Conservation (phyloP, 2,113 vertebrate species). For the Ictidomys tridecemlineatus region DNA sequence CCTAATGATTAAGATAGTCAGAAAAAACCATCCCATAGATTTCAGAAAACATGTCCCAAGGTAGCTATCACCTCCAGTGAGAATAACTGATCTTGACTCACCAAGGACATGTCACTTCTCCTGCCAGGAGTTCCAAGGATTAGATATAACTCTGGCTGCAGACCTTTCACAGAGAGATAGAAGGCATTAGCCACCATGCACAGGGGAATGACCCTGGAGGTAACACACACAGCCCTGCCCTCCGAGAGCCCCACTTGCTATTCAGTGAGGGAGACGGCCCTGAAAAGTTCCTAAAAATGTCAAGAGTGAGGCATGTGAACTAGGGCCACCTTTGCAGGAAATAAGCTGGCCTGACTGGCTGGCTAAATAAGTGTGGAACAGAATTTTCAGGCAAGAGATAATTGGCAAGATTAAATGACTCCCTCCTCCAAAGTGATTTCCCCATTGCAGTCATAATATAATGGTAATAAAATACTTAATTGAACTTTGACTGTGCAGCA, state of each 20-base stretch:
- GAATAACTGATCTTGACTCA: not conserved
- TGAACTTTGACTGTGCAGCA: not conserved
- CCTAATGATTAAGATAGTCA: not conserved
- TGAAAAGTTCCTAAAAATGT: not conserved
- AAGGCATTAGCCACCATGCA: not conserved
- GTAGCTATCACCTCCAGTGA: not conserved
- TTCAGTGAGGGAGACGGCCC: not conserved
- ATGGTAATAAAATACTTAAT: not conserved
- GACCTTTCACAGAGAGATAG: not conserved
- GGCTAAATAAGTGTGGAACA: not conserved
- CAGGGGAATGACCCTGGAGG: not conserved
- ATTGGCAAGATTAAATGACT: not conserved
- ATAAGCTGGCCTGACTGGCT: not conserved
- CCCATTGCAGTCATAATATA: not conserved
- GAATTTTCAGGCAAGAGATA: not conserved
- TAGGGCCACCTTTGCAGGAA: not conserved
- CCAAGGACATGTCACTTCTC: not conserved
- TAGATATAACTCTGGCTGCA: not conserved
- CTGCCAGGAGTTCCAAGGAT: not conserved
- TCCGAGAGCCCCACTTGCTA: not conserved
- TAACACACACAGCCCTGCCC: not conserved
- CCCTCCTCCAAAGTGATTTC: not conserved
- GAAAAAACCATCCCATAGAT: not conserved
- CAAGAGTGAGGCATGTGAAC: not conserved
- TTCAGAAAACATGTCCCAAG: not conserved